Evolutionary conservation across 2,888 invertebrate genomes (phyloP), one percentile per base, ranked within the genome.

Genomic region (Branchipolynoe longqiensis): DNA sequence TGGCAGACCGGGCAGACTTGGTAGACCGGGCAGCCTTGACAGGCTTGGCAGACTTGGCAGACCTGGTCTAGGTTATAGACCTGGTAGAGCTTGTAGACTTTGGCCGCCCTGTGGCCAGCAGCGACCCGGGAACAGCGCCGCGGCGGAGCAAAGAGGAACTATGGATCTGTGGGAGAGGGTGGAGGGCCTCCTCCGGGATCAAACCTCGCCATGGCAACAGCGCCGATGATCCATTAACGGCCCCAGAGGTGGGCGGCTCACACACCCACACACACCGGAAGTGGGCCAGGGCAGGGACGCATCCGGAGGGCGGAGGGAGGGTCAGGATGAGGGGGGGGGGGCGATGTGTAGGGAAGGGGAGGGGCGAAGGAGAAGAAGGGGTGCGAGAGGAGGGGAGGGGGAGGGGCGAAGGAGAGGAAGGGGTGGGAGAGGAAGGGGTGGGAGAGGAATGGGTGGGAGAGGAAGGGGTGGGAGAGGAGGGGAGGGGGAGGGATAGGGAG

Each of bases 181-280:
- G 69, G 69, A 33, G 69, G 69, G 69, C 69, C 69, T 69, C 69
- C 69, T 62, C 12, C 31, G 69, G 69, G 69, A 69, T 69, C 69
- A 69, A 69, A 69, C 14, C 69, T 69, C 69, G 38, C 69, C 69
- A 69, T 69, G 69, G 69, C 69, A 69, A 69, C 69, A 69, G 69
- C 36, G 69, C 36, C 33, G 69, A 69, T 69, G 69, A 69, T 69
- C 69, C 69, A 69, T 69, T 69, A 69, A 69, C 33, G 69, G 38
- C 69, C 62, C 69, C 69, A 38, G 69, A 69, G 69, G 69, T 69
- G 69, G 69, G 14, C 69, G 22, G 69, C 69, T 33, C n/a, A 14
- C 33, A 25, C 36, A 69, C 8, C 33, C 36, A 14, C 36, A 38
- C 14, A 33, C 69, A 38, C 69, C 69, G 33, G 69, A 38, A 38